Base-by-base conservation (phyloP, 1,140 invertebrate species). In the Lanistes nyassanus region DNA sequence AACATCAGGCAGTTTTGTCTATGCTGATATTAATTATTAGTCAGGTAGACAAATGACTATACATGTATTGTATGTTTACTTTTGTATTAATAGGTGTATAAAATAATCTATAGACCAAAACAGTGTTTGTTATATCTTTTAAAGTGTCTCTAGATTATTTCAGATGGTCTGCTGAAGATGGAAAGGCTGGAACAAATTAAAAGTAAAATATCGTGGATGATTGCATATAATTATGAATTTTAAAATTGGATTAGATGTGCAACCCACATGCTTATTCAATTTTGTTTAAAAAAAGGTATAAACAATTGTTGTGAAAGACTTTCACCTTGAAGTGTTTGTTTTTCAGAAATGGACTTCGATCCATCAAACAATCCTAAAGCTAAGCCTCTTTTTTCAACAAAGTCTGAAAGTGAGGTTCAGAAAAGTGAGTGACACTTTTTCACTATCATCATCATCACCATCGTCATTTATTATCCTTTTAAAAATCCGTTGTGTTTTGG, bases 351-450 rank as follows among this genome's bases (percentile, higher is more conserved):
- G 83, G 96, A 98, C 82, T 92, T 93, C 74, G 98, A 99, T 91
- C 98, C 98, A 13, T 99, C 97, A 0, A 93, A 97, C 74, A 96
- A 99, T 91, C 98, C 98, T 0, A 94, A 95, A 82, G 95, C 96
- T 67, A 95, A 94, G 51, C 98, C 98, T 51, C 94, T 99, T 82
- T 99, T 99, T 90, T 94, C 99, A 91, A 95, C 97, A 88, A 92
- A 96, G 77, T 98, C 97, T 6, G 97, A 96, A 90, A 93, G 94
- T 82, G 94, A 95, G 76, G 93, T 96, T 21, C 84, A 86, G 78
- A 95, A 96, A 90, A 97, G 93, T 94, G 88, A 92, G 90, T 89
- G 37, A 26, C 16, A 67, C 66, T 16, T 47, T 64, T 55, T 53
- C 56, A 53, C 21, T 31, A 21, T 53, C 39, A 34, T 5, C 62